These are phyloP conservation scores for Protobothrops mucrosquamatus DNA, from an alignment of 2,113 vertebrate species.

Conservation along the genomic window DNA sequence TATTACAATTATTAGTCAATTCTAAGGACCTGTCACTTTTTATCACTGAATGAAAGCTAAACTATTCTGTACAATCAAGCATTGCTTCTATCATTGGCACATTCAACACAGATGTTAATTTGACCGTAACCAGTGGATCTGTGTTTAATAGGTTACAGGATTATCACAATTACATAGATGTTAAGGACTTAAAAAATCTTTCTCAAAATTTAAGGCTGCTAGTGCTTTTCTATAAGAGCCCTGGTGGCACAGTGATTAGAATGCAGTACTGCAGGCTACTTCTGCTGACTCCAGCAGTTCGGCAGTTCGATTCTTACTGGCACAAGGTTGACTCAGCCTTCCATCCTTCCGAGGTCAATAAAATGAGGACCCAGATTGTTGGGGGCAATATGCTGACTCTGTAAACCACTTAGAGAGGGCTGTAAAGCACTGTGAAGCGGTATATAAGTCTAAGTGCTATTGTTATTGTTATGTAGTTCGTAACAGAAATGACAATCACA, in stretches of 20 bases:
- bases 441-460: too few relatives aligned
- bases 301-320: too few relatives aligned
- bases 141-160: background rate
- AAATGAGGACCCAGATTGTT: too few relatives aligned
- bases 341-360: too few relatives aligned
- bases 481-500: background rate
- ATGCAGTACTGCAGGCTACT: too few relatives aligned
- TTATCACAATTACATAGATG: accelerated
- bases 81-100: background rate
- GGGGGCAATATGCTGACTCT: too few relatives aligned
- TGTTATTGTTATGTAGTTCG: background rate
- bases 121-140: background rate
- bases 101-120: background rate
- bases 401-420: too few relatives aligned
- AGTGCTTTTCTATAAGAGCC: background rate
- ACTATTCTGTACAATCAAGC: background rate
- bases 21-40: background rate
- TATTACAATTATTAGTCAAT: background rate
- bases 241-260: too few relatives aligned
- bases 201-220: background rate
- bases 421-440: too few relatives aligned
- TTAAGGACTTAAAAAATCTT: background rate
- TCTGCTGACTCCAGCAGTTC: too few relatives aligned
- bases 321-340: too few relatives aligned
- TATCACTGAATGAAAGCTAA: background rate